phyloP scores from a whole-genome alignment of 2,888 invertebrate species.

The Harpalus rufipes region DNA sequence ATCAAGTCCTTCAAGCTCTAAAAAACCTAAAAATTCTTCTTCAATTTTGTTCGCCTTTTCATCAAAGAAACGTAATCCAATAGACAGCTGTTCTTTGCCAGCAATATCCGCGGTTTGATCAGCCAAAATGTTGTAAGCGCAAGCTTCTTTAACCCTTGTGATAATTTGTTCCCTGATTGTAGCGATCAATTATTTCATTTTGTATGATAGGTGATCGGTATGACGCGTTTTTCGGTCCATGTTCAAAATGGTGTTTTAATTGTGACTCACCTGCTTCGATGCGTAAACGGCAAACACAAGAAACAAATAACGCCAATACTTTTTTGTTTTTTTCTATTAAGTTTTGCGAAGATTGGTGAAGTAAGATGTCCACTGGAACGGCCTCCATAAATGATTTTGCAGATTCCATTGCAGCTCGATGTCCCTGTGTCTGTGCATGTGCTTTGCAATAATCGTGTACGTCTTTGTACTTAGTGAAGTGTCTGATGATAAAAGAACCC shows the following conservation, averaged over 20 bases:
- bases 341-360: slow-evolving; percentile 47
- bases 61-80: slow-evolving; percentile 3
- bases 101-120: background rate
- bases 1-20: background rate
- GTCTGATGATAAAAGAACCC: slow-evolving; percentile 70
- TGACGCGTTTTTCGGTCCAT: background rate
- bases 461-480: slow-evolving; percentile 71
- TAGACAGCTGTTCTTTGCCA: slow-evolving; percentile 2
- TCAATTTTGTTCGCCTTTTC: background rate
- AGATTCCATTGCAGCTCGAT: too few species aligned
- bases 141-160: background rate
- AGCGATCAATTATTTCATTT: slow-evolving; percentile 4
- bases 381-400: slow-evolving; percentile 70
- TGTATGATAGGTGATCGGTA: background rate
- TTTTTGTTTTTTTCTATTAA: background rate
- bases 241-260: background rate
- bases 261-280: slow-evolving; percentile 67
- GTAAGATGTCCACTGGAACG: slow-evolving; percentile 68
- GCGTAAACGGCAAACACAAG: slow-evolving; percentile 59
- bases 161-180: background rate
- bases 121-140: background rate
- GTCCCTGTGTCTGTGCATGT: slow-evolving; percentile 69
- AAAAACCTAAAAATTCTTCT: slow-evolving; percentile 1
- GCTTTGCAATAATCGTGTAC: slow-evolving; percentile 70
- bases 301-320: background rate